A percentile compares a stretch with the other conserved stretches of the same genome.
These are phyloP conservation scores for Ypsolopha scabrella DNA, from an alignment of 2,888 invertebrate genomes.

Conservation along the genomic window DNA sequence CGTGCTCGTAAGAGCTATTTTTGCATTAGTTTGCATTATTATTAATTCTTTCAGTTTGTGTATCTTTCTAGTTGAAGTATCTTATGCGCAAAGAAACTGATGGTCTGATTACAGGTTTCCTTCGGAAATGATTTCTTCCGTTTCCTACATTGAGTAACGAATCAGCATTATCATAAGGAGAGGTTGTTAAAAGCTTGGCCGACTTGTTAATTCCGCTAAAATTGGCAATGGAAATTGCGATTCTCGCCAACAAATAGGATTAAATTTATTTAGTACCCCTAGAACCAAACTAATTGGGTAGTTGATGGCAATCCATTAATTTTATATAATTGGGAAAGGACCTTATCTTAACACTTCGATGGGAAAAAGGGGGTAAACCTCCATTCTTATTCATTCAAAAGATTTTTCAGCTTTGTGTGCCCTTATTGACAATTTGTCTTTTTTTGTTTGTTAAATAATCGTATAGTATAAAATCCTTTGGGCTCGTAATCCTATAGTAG, in stretches of 20 bases:
- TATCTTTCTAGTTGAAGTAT: too few species aligned
- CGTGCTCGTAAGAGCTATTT: too few species aligned
- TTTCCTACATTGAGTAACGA: too few species aligned
- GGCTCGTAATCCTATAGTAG: too few species aligned
- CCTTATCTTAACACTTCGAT: slow-evolving; percentile 12
- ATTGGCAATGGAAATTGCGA: slow-evolving; percentile 14
- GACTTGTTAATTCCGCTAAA: slow-evolving; percentile 12
- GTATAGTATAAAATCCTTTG: too few species aligned
- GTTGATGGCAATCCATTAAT: slow-evolving; percentile 20
- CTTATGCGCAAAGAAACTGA: too few species aligned
- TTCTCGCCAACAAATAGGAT: slow-evolving; percentile 14
- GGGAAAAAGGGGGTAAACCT: neutral
- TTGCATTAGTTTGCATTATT: too few species aligned
- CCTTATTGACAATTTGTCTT: slow-evolving; percentile 2
- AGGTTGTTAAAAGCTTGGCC: slow-evolving; percentile 2
- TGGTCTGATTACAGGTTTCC: too few species aligned
- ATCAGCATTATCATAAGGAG: too few species aligned
- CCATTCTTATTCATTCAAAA: neutral
- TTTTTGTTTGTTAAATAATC: neutral
- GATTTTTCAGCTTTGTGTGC: neutral
- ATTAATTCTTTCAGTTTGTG: too few species aligned
- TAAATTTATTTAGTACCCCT: slow-evolving; percentile 17
- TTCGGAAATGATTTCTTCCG: too few species aligned
- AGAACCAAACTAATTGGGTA: slow-evolving; percentile 21
- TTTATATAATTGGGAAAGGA: slow-evolving; percentile 18